Evolutionary conservation across 2,888 invertebrate genomes (phyloP), one percentile per base, ranked within the genome.

Genomic region (Harmothoe impar): DNA sequence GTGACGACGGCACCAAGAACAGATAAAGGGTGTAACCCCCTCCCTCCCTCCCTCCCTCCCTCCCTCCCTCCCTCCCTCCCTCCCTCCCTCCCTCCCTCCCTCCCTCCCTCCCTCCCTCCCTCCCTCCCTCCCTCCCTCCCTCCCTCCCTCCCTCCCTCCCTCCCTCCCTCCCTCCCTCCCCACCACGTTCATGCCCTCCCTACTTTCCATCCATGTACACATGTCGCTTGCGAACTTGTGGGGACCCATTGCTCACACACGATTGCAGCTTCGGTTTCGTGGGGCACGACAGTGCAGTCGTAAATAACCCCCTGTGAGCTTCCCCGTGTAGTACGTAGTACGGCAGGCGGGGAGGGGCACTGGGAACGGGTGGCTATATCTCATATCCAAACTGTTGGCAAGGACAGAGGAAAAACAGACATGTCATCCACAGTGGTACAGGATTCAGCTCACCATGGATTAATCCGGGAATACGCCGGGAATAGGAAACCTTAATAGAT

Each of bases 281-380:
- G 43, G 62, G 62, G 23, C 62, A 62, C n/a, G 12, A 7, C 62
- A n/a, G 62, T 62, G 54, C 17, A n/a, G 62, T 62, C 62, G n/a
- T 62, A 62, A 62, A 62, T 62, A 62, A n/a, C 62, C 62, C 62
- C 62, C n/a, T n/a, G 23, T 62, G 43, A 43, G 62, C 62, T 62
- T 62, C 62, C 3, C 62, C 7, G 62, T 62, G 62, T 20, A 7
- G 62, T 62, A 62, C 1, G 20, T 62, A 62, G 12, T 62, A 62
- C 62, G 62, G 62, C 62, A n/a, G 20, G 7, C 0, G 15, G 20
- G 62, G 62, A n/a, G 62, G 62, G 20, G 12, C 62, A 62, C n/a
- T n/a, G n/a, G n/a, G n/a, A n/a, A n/a, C n/a, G n/a, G n/a, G n/a
- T n/a, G n/a, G n/a, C n/a, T n/a, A n/a, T n/a, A n/a, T n/a, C n/a